Conservation (phyloP, 2,888 invertebrate genomes). For the Mechanitis mazaeus region DNA sequence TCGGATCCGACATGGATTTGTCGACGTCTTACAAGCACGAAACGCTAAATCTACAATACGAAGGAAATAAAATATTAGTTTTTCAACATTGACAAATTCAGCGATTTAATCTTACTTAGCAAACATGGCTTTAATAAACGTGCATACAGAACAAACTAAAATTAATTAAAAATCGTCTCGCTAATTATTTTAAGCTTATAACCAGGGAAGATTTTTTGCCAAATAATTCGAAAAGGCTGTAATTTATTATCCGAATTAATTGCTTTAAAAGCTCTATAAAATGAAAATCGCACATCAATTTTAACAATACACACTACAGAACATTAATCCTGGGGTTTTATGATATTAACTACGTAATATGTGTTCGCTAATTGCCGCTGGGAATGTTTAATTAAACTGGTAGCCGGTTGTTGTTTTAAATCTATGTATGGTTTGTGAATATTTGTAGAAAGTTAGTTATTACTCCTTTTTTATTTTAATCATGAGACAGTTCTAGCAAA, state of each 20-base stretch:
- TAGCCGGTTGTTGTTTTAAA: conserved; percentile 31
- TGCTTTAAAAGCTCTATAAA: conserved; percentile 12
- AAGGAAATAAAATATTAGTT: conserved; percentile 28
- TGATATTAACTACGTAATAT: conserved; percentile 30
- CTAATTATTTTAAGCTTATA: conserved; percentile 6
- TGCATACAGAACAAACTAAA: conserved; percentile 1
- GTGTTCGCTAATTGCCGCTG: conserved; percentile 30
- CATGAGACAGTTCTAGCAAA: no score
- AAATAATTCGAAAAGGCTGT: background rate
- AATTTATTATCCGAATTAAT: background rate
- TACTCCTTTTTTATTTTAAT: no score
- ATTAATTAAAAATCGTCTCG: conserved; percentile 3
- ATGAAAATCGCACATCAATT: conserved; percentile 17
- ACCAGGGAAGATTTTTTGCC: background rate
- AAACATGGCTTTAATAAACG: background rate
- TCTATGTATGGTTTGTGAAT: conserved; percentile 20
- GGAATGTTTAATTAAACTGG: conserved; percentile 34
- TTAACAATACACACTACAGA: conserved; percentile 12
- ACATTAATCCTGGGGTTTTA: conserved; percentile 23
- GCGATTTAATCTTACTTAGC: conserved; percentile 3
- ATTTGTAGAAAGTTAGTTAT: background rate
- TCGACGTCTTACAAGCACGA: conserved; percentile 50
- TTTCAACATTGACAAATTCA: conserved; percentile 7
- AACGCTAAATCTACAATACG: conserved; percentile 30
- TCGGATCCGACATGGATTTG: conserved; percentile 59